Base-by-base conservation (phyloP, 2,888 invertebrate species). In the Troides helena region DNA sequence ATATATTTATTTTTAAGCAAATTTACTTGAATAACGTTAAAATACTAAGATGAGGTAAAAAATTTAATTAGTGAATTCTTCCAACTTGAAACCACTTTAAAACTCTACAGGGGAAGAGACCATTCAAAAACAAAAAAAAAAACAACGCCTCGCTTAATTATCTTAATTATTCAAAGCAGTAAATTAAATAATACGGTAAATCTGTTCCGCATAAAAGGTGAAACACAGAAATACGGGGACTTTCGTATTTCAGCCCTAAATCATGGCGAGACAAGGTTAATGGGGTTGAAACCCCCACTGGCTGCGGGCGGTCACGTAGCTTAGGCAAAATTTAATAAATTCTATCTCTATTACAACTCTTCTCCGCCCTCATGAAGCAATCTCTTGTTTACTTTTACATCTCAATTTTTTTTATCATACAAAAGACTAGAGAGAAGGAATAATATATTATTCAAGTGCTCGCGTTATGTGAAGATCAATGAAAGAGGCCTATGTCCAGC, bases 221-320 rank as follows among this genome's bases (percentile, higher is more conserved):
- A 80, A 83, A 80, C 77, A 80, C 79, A 81, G 74, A 81, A 85
- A 85, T 83, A 83, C 80, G 80, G 81, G 84, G 79, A 85, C 87
- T 87, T 86, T 85, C 84, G 87, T 85, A 87, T 89, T 89, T 84
- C 82, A 78, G 80, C 81, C 83, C 84, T 91, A 91, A 91, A 91
- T 90, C 90, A 91, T 89, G 81, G 84, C 84, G 81, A 84, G 89
- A 88, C 90, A 89, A 89, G 89, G 89, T 90, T 90, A 91, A 91
- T 91, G 90, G 90, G 87, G 86, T 86, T 85, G 86, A 6, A 85
- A 88, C 85, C 85, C 85, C 81, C 81, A 70, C 74, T 83, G 83
- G 85, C 83, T 85, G 82, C 83, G 81, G 81, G 85, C 85, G 84
- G 88, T 88, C 90, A 89, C 90, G 90, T 88, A 87, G 84, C 85